These are phyloP conservation scores for Corydoras maculifer DNA, from an alignment of 2,113 vertebrate genomes.

Conservation along the genomic window DNA sequence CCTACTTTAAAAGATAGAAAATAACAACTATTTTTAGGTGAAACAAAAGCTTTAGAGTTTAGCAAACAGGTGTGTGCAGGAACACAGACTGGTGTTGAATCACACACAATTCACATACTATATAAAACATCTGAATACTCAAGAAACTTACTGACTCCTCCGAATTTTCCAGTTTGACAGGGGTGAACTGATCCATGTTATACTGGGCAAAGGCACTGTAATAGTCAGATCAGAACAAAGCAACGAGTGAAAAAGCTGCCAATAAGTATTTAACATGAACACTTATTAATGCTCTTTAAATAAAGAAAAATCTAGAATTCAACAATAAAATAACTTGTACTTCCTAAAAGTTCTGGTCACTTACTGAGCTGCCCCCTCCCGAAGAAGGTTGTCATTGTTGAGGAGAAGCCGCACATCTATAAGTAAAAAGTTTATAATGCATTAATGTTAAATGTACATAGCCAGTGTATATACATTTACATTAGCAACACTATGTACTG, in stretches of 20 bases:
- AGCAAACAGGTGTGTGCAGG: too few species aligned
- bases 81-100: too few species aligned
- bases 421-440: constrained; percentile 15
- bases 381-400: constrained; percentile 96
- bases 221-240: neutral
- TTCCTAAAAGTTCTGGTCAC: neutral
- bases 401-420: constrained; percentile 96
- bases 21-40: too few species aligned
- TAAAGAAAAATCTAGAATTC: too few species aligned
- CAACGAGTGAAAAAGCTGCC: neutral
- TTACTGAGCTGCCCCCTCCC: constrained; percentile 89
- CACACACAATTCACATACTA: too few species aligned
- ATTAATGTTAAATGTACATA: neutral
- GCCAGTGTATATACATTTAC: too few species aligned
- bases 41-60: too few species aligned
- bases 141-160: constrained; percentile 82
- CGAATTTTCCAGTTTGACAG: constrained; percentile 89
- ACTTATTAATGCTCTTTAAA: too few species aligned
- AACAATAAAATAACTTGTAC: too few species aligned
- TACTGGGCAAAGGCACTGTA: constrained; percentile 96
- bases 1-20: too few species aligned
- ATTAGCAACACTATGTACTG: too few species aligned
- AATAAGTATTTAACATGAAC: neutral
- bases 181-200: constrained; percentile 98
- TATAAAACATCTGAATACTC: too few species aligned